Evolutionary conservation across 2,888 invertebrate species (phyloP).

Genomic region (Agriopis leucophaearia): DNA sequence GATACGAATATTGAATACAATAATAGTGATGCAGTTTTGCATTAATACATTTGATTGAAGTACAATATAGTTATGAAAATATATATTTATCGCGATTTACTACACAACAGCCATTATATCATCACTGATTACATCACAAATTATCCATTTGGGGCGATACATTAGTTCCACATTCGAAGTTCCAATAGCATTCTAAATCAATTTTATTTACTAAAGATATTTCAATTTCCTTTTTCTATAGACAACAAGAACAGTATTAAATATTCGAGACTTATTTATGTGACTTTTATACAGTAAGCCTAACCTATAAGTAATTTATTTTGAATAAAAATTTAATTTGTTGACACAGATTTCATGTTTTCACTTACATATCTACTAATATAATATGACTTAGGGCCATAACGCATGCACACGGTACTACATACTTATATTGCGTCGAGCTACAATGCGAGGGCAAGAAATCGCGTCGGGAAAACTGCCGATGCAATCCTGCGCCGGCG

Average conservation of each 20-base stretch:
- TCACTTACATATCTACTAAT: neutral
- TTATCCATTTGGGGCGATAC: constrained; percentile 47
- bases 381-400: too few species aligned
- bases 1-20: too few species aligned
- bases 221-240: neutral
- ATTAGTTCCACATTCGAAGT: constrained; percentile 25
- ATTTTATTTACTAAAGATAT: neutral
- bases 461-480: too few species aligned
- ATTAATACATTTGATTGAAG: constrained; percentile 19
- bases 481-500: too few species aligned
- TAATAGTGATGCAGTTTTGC: neutral
- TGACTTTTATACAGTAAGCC: neutral
- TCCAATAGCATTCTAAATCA: neutral
- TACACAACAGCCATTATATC: constrained; percentile 59
- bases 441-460: too few species aligned
- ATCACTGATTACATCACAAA: constrained; percentile 60
- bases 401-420: too few species aligned
- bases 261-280: constrained; percentile 19
- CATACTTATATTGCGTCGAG: too few species aligned
- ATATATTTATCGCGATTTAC: constrained; percentile 46
- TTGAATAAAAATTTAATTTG: neutral
- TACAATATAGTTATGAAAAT: constrained; percentile 44
- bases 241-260: constrained; percentile 10
- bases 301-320: neutral
- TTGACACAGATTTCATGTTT: neutral